These are phyloP conservation scores for Trachelus troglodyta DNA, from an alignment of 2,888 invertebrate genomes.

Conservation along the genomic window DNA sequence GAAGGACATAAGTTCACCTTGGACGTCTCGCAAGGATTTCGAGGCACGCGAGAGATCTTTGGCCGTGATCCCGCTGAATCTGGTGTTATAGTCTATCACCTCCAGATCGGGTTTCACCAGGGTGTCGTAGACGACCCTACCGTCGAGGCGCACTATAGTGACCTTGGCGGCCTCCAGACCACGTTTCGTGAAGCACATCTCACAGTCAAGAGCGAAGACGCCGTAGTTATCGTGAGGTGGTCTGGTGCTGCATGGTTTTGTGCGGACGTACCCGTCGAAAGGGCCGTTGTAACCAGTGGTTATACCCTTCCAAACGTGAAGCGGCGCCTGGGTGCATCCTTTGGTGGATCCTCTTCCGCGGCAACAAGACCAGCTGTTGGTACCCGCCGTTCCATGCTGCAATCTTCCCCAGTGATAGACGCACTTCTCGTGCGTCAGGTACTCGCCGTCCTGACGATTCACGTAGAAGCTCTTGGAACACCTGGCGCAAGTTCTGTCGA, in stretches of 20 bases:
- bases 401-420: conserved; percentile 90
- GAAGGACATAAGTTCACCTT: conserved; percentile 84
- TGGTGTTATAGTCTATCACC: conserved; percentile 94
- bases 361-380: conserved; percentile 74
- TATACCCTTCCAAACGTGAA: conserved; percentile 85
- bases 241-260: conserved; percentile 64
- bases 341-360: conserved; percentile 64
- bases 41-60: conserved; percentile 72
- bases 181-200: conserved; percentile 93
- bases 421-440: conserved; percentile 77
- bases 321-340: conserved; percentile 75
- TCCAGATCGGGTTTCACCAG: conserved; percentile 84
- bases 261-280: conserved; percentile 75
- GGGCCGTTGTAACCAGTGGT: conserved; percentile 80
- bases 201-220: conserved; percentile 92
- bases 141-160: conserved; percentile 82
- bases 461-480: conserved; percentile 81
- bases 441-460: conserved; percentile 74
- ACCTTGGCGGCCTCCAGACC: conserved; percentile 91
- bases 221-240: conserved; percentile 68
- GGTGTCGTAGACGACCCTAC: conserved; percentile 83
- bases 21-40: conserved; percentile 82
- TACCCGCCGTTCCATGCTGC: conserved; percentile 57
- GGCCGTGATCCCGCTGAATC: conserved; percentile 91
- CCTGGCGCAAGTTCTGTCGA: conserved; percentile 74